Evolutionary conservation across 2,888 invertebrate genomes (phyloP).

Genomic region (Chrysomela aeneicollis): DNA sequence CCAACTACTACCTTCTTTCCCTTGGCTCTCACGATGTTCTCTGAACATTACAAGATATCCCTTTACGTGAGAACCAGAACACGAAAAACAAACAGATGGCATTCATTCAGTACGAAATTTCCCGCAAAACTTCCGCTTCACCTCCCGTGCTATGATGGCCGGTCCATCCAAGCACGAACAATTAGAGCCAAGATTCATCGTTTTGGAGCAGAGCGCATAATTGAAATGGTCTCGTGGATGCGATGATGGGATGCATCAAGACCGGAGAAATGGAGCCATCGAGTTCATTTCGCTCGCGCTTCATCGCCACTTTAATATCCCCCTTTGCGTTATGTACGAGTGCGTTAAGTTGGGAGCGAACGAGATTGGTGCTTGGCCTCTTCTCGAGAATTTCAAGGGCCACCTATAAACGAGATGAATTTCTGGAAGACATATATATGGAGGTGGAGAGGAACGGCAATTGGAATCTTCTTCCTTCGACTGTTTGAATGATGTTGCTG

Average conservation of each 20-base stretch:
- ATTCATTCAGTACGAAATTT: too few relatives aligned
- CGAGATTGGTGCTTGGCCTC: constrained; percentile 5
- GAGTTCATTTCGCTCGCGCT: constrained; percentile 38
- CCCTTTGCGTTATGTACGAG: constrained; percentile 31
- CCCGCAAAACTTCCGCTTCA: too few relatives aligned
- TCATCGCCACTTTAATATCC: constrained; percentile 34
- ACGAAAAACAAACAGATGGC: too few relatives aligned
- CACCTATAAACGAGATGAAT: background rate
- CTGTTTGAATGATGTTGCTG: background rate
- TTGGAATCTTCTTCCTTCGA: background rate
- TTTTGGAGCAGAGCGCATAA: constrained; percentile 50
- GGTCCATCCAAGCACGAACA: constrained; percentile 40
- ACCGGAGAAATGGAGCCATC: constrained; percentile 41
- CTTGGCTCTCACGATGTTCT: too few relatives aligned
- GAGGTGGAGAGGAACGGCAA: background rate
- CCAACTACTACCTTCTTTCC: too few relatives aligned
- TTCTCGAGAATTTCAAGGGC: background rate
- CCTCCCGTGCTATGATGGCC: too few relatives aligned
- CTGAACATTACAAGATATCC: too few relatives aligned
- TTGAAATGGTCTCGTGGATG: constrained; percentile 48
- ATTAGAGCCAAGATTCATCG: constrained; percentile 53
- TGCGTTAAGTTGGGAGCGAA: constrained; percentile 11
- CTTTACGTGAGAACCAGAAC: too few relatives aligned
- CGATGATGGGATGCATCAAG: constrained; percentile 26
- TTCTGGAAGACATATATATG: background rate